These are phyloP conservation scores for Conger conger DNA, from an alignment of 2,113 vertebrate species.

Conservation along the genomic window DNA sequence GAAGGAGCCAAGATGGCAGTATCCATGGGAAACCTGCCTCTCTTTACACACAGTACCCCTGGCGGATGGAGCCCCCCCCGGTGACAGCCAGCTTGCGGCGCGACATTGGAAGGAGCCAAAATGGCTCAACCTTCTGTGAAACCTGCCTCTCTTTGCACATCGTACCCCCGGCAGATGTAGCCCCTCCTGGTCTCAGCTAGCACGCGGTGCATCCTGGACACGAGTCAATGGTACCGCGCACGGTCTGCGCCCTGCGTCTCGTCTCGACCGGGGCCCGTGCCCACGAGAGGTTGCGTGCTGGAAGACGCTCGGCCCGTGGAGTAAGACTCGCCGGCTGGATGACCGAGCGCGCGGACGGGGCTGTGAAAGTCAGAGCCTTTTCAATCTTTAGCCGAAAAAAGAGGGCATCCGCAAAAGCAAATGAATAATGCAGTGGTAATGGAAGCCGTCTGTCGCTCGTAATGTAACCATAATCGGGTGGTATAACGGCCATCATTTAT, in stretches of 20 bases:
- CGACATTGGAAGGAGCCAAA: too few relatives aligned
- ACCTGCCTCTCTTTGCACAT: too few relatives aligned
- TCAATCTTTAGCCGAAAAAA: background rate
- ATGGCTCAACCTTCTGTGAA: too few relatives aligned
- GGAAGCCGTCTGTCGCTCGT: background rate
- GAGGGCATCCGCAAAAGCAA: background rate
- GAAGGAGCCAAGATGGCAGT: too few relatives aligned
- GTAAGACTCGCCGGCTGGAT: background rate
- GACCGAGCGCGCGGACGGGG: background rate
- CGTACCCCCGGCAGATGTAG: too few relatives aligned
- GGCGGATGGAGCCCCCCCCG: too few relatives aligned
- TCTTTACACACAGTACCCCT: too few relatives aligned
- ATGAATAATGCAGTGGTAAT: background rate
- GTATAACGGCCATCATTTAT: background rate
- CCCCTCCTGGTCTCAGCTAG: too few relatives aligned
- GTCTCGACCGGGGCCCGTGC: background rate
- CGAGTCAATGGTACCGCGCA: too few relatives aligned
- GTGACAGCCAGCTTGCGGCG: background rate
- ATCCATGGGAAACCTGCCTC: too few relatives aligned
- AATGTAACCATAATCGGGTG: background rate
- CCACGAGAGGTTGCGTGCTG: background rate
- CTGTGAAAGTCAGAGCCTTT: background rate
- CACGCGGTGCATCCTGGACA: too few relatives aligned
- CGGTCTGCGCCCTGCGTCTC: background rate
- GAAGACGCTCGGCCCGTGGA: background rate